Base-by-base conservation (phyloP, 2,888 invertebrate genomes). In the Maniola hyperantus region DNA sequence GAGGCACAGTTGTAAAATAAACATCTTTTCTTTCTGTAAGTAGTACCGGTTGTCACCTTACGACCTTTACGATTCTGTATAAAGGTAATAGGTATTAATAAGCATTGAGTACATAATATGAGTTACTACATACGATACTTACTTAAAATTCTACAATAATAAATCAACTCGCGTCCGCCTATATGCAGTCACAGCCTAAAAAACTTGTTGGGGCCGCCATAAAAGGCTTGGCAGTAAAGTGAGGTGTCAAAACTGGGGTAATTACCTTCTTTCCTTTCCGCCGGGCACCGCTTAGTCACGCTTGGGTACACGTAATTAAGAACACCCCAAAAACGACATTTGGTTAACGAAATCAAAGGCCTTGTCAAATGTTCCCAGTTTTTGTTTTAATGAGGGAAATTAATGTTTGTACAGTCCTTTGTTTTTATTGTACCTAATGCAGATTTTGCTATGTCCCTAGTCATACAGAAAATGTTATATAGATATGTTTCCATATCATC, bases 191-290 rank as follows among this genome's bases (percentile, higher is more conserved):
- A 6, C 36, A 51, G 20, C 61, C 39, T 61, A 34, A 55, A 33
- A 46, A 55, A 44, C 63, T 55, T 54, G 54, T 67, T 61, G 69
- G 62, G 66, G 44, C 64, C 64, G 63, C 65, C 69, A 71, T 75
- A 71, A 74, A 74, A 72, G 65, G 39, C 55, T 71, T 66, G 64
- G 72, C 68, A 69, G 71, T 74, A 72, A 74, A 70, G 64, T 59
- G 66, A 72, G 71, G 72, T 66, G 75, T 71, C 74, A 76, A 74
- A 76, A 77, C 72, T 71, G 59, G 70, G 73, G 71, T 74, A 76
- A 78, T 77, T 78, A 70, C 73, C 66, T 67, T 72, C 73, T 73
- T 63, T 71, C 59, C 66, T 66, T 68, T 66, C 64, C 66, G 66
- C 69, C 61, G 55, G 39, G 59, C 66, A 57, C 61, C 58, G 71